Evolutionary conservation across 2,888 invertebrate genomes (phyloP), one percentile per base, ranked within the genome.

Genomic region (Nomada hirtipes): DNA sequence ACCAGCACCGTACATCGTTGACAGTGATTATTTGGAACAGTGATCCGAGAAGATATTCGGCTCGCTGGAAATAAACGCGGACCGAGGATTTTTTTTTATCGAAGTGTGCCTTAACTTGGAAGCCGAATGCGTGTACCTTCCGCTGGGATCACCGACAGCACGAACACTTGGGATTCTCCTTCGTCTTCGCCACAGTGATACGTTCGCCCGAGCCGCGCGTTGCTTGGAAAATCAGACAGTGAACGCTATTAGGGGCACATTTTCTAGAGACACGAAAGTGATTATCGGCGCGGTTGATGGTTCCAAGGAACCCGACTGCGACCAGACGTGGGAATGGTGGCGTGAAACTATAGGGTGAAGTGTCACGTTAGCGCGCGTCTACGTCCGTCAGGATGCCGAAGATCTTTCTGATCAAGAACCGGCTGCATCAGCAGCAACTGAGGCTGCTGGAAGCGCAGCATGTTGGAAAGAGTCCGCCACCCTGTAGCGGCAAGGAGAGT

Each of bases 401-500:
- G 96, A 98, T 98, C 94, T 98, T 98, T 95, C 95, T 98, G 91
- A 97, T 98, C 92, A 98, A 98, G 95, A 97, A 98, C 94, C 96
- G 98, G 94, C 95, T 98, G 95, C 97, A 97, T 91, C 97, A 98
- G 96, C 98, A 98, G 96, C 98, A 98, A 94, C 95, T 97, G 92
- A 95, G 97, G 91, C 94, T 98, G 93, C 95, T 97, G 94, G 98
- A 98, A 94, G 96, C 97, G 86, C 97, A 97, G 94, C 97, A 97
- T 94, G 95, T 97, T 64, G 92, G 92, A 69, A 93, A 93, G 84
- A 92, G 92, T 76, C 93, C 92, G 63, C 91, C 91, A 50, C 92
- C 92, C 60, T 92, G 91, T 65, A 92, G 91, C 77, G 91, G 92
- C 75, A 92, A 92, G 81, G 92, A 93, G 77, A 93, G 94, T 77